Base-by-base conservation (phyloP, 2,888 invertebrate genomes). In the Melieria picta region DNA sequence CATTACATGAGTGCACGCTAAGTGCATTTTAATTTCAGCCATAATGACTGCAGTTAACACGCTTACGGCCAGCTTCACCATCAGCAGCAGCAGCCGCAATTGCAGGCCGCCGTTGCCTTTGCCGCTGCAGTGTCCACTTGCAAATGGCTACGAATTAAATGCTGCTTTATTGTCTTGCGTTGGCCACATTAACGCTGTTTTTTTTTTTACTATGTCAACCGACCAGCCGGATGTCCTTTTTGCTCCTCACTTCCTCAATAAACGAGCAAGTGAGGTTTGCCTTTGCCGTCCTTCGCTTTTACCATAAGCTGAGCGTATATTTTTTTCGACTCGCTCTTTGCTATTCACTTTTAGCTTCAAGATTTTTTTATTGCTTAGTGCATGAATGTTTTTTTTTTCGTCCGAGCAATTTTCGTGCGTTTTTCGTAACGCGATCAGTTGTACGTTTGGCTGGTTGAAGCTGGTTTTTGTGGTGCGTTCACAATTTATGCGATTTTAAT, bases 111-210 rank as follows among this genome's bases (percentile, higher is more conserved):
- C 52, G n/a, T n/a, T n/a, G 5, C 52, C 13, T 52, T 52, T 52
- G 52, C 52, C 9, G 30, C 30, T 30, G 30, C 30, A 30, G 30
- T 52, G 52, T 13, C 13, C 52, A n/a, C 10, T 30, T 16, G 30
- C 57, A 57, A 57, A 57, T 57, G 6, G 57, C 57, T 57, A 57
- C 57, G 30, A 57, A 57, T 57, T 57, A 57, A 57, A 57, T 57
- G n/a, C 9, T 30, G 30, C 16, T 57, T 57, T 57, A 13, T 57
- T 57, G 57, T 57, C 30, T 9, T 57, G 5, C 30, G 9, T 13
- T 13, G n/a, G 9, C n/a, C 30, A 5, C 57, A 30, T 57, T 57
- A 6, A 5, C 30, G 57, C 57, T 57, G 30, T 13, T 30, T 16
- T n/a, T 57, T 57, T 57, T 57, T 16, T 57, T 57, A 57, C 30